A percentile compares a stretch with the other conserved stretches of the same genome.
Evolutionary conservation across 2,888 invertebrate genomes (phyloP).

Genomic region (Volucella bombylans): DNA sequence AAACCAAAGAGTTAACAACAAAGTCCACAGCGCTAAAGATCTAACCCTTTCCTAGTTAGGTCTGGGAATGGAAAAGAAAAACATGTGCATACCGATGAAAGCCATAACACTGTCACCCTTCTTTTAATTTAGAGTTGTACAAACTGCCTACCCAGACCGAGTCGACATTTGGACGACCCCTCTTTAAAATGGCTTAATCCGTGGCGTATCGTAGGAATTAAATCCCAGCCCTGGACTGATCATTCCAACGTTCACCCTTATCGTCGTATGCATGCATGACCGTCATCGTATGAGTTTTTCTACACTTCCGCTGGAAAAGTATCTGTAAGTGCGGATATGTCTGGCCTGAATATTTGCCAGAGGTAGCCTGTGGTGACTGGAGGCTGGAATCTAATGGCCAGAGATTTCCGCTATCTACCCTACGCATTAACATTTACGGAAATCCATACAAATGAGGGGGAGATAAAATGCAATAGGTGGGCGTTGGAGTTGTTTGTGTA

Average conservation of each 20-base stretch:
- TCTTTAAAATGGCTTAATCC: slow-evolving; percentile 18
- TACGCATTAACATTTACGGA: slow-evolving; percentile 55
- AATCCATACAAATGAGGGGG: slow-evolving; percentile 51
- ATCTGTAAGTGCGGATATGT: not conserved
- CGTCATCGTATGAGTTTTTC: slow-evolving; percentile 6
- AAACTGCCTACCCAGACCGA: too few species aligned
- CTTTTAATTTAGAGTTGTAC: too few species aligned
- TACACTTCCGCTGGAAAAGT: slow-evolving; percentile 51
- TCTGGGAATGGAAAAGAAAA: slow-evolving; percentile 18
- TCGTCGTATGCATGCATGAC: slow-evolving; percentile 45
- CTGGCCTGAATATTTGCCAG: not conserved
- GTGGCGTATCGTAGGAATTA: slow-evolving; percentile 43
- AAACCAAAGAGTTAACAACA: slow-evolving; percentile 4
- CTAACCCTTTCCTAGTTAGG: not conserved
- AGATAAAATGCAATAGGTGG: slow-evolving; percentile 55
- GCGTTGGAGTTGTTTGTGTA: too few species aligned
- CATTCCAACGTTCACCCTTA: slow-evolving; percentile 14
- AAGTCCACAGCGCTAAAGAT: too few species aligned
- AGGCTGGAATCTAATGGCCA: slow-evolving; percentile 59
- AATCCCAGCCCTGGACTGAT: slow-evolving; percentile 39
- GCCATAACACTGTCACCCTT: too few species aligned
- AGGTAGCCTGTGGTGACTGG: not conserved
- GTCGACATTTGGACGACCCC: too few species aligned
- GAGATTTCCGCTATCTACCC: slow-evolving; percentile 64
- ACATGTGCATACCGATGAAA: not conserved